Percentiles rank a stretch among this genome's conserved stretches.
Evolutionary conservation across 2,888 invertebrate genomes (phyloP).

Genomic region (Chrysolina haemoptera): DNA sequence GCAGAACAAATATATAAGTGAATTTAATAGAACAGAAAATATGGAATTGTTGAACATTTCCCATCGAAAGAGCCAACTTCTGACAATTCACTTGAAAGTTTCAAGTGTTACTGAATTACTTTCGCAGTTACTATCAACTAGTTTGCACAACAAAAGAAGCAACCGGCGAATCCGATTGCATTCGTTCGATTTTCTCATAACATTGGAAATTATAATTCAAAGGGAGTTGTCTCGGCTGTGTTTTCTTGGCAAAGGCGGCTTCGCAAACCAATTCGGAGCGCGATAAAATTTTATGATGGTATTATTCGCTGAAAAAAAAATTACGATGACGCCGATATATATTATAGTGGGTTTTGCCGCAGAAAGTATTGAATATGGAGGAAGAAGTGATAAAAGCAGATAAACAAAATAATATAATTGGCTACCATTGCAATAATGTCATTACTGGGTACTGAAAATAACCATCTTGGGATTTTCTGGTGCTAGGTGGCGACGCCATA

Average conservation of each 20-base stretch:
- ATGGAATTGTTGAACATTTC: no score
- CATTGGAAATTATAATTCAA: constrained; percentile 40
- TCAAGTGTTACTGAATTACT: background rate
- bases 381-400: no score
- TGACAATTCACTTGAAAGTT: background rate
- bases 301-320: constrained; percentile 50
- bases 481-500: no score
- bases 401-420: no score
- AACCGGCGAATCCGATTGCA: background rate
- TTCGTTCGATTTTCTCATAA: constrained; percentile 20
- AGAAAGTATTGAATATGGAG: no score
- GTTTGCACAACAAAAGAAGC: background rate
- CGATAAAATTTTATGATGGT: constrained; percentile 50
- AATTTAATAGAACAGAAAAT: no score
- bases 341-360: background rate
- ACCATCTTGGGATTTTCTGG: no score
- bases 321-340: constrained; percentile 34
- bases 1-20: no score
- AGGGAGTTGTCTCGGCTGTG: constrained; percentile 22
- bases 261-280: constrained; percentile 38
- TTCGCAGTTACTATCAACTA: no score
- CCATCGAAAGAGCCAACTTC: no score
- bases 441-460: background rate
- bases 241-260: constrained; percentile 36
- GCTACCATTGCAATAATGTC: no score